Evolutionary conservation across 2,797 vertebrate genomes (phyloP).

Genomic region (Manis javanica): DNA sequence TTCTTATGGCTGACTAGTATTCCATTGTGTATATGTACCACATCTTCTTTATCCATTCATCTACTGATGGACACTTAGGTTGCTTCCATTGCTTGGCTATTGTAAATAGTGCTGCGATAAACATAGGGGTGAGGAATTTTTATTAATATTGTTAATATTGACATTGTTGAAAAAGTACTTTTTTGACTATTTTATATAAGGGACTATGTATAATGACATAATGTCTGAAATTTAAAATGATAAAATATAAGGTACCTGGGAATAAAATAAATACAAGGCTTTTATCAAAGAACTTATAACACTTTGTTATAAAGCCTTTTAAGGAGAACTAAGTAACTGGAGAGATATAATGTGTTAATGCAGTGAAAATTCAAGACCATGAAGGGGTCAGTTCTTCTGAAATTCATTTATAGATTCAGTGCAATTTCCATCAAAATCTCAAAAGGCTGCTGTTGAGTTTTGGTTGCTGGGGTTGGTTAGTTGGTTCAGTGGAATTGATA

Average conservation of each 20-base stretch:
- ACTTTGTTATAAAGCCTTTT: neutral
- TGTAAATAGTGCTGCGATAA: no score
- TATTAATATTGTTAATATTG: neutral
- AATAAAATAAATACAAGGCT: neutral
- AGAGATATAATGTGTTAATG: neutral
- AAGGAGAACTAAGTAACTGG: neutral
- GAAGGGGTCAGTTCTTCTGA: neutral
- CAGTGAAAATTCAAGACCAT: neutral
- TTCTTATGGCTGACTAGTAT: no score
- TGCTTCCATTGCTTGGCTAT: no score
- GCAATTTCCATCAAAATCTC: neutral
- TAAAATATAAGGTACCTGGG: neutral
- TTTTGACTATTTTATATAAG: neutral
- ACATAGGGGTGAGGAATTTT: neutral
- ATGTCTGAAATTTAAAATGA: constrained; percentile 31
- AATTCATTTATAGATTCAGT: neutral
- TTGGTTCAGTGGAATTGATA: neutral
- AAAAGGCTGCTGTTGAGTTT: neutral
- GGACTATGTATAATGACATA: neutral
- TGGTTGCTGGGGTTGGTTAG: neutral
- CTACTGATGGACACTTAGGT: no score
- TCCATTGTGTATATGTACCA: no score
- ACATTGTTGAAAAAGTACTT: neutral
- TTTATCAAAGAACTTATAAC: neutral
- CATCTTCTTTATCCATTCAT: no score